Evolutionary conservation across 2,797 vertebrate genomes (phyloP).

Genomic region (Gallinago solitaria): DNA sequence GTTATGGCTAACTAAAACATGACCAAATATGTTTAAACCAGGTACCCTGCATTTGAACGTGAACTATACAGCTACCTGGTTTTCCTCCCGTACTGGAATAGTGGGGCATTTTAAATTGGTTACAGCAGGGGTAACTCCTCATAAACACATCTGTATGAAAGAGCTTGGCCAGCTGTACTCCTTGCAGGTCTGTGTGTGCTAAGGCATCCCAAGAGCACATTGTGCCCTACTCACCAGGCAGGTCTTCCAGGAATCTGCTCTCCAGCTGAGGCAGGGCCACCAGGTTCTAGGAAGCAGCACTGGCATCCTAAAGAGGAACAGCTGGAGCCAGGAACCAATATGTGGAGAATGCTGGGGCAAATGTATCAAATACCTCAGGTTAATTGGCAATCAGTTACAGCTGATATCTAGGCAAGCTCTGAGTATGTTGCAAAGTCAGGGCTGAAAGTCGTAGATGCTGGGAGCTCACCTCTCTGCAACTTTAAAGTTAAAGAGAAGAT

Average conservation of each 20-base stretch:
- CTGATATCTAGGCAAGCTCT: not conserved
- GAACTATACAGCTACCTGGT: not conserved
- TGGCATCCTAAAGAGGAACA: not conserved
- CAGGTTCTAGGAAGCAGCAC: not conserved
- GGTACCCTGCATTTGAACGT: fast-evolving
- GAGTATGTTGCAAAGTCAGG: not conserved
- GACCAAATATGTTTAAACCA: not conserved
- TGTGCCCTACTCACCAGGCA: not conserved
- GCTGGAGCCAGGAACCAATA: not conserved
- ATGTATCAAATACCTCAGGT: not conserved
- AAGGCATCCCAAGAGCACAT: not conserved
- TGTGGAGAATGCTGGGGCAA: not conserved
- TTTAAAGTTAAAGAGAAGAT: not conserved
- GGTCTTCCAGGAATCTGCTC: not conserved
- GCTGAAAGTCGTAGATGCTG: not conserved
- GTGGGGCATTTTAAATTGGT: not conserved
- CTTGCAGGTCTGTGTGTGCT: not conserved
- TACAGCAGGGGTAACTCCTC: not conserved
- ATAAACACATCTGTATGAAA: not conserved
- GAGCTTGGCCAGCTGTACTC: not conserved
- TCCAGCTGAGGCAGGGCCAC: not conserved
- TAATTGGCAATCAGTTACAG: not conserved
- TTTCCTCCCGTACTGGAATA: not conserved
- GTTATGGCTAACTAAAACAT: not conserved
- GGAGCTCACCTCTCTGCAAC: not conserved